phyloP scores from a whole-genome alignment of 2,797 vertebrate species.

The Protosalanx chinensis region DNA sequence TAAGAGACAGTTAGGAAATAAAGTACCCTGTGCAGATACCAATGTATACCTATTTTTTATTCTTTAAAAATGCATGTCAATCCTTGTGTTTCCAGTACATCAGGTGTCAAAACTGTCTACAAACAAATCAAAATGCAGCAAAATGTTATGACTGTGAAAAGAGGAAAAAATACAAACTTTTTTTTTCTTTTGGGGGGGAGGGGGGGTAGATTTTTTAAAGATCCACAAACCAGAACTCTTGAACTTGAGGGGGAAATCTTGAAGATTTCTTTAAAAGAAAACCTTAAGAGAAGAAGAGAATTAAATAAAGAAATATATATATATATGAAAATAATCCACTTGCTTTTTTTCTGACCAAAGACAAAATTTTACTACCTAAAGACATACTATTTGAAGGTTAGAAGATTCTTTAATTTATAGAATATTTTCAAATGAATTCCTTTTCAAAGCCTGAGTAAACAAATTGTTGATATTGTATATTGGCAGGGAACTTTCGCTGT shows the following conservation, averaged over 20 bases:
- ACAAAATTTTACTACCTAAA: conserved; percentile 86
- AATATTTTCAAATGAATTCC: conserved; percentile 83
- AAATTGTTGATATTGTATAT: conserved; percentile 88
- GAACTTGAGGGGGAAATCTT: conserved; percentile 66
- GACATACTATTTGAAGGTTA: conserved; percentile 85
- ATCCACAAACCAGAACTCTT: conserved; percentile 83
- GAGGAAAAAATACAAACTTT: conserved; percentile 72
- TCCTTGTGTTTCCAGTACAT: conserved; percentile 77
- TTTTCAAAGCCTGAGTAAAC: conserved; percentile 90
- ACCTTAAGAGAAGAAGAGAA: conserved; percentile 63
- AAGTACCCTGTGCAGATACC: conserved; percentile 81
- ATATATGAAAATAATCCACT: conserved; percentile 76
- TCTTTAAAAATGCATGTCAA: conserved; percentile 68
- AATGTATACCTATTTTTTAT: conserved; percentile 71
- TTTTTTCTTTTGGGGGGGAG: conserved; percentile 35
- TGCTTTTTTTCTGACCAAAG: conserved; percentile 82
- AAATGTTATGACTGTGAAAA: conserved; percentile 77
- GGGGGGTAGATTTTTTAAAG: conserved; percentile 74
- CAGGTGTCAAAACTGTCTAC: conserved; percentile 79
- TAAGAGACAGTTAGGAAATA: conserved; percentile 73
- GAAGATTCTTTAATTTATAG: conserved; percentile 68
- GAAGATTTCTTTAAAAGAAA: conserved; percentile 69
- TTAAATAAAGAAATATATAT: conserved; percentile 67
- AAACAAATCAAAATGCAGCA: conserved; percentile 85
- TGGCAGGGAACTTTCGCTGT: conserved; percentile 66